phyloP scores from a whole-genome alignment of 92 coral and sea anemone genomes.

The Porites lobata region DNA sequence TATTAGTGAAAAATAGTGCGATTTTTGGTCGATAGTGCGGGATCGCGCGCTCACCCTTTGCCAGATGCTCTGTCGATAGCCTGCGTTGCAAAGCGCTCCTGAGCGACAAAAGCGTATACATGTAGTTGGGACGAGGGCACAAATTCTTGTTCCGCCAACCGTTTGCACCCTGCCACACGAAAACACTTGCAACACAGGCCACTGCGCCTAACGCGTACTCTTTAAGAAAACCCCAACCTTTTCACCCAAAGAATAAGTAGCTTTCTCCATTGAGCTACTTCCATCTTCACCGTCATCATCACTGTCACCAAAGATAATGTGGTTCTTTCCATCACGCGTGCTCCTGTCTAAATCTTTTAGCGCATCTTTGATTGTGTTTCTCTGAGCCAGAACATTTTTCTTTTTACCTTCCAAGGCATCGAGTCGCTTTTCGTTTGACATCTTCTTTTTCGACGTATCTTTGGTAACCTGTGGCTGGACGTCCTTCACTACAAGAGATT shows the following conservation, averaged over 20 bases:
- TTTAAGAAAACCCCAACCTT: conserved; percentile 45
- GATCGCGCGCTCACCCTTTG: too few relatives aligned
- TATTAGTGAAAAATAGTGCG: too few relatives aligned
- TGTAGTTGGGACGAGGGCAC: too few relatives aligned
- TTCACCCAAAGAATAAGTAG: conserved; percentile 35
- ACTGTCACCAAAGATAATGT: conserved; percentile 78
- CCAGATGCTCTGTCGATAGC: too few relatives aligned
- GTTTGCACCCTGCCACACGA: too few relatives aligned
- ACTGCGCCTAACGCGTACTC: background rate
- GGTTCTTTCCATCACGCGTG: conserved; percentile 31
- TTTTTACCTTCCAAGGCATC: conserved; percentile 78
- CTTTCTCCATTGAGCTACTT: background rate
- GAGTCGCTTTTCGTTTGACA: conserved; percentile 87
- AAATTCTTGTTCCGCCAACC: too few relatives aligned
- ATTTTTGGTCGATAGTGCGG: too few relatives aligned
- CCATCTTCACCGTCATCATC: conserved; percentile 34
- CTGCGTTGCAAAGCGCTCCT: too few relatives aligned
- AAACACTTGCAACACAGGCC: background rate
- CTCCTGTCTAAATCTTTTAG: conserved; percentile 74
- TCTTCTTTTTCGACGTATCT: conserved; percentile 49
- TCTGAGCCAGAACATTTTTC: conserved; percentile 56
- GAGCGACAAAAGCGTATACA: too few relatives aligned
- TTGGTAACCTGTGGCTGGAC: background rate
- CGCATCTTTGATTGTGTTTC: conserved; percentile 76
- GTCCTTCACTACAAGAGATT: background rate